Evolutionary conservation across 2,888 invertebrate species (phyloP).

Genomic region (Acanthosoma haemorrhoidale): DNA sequence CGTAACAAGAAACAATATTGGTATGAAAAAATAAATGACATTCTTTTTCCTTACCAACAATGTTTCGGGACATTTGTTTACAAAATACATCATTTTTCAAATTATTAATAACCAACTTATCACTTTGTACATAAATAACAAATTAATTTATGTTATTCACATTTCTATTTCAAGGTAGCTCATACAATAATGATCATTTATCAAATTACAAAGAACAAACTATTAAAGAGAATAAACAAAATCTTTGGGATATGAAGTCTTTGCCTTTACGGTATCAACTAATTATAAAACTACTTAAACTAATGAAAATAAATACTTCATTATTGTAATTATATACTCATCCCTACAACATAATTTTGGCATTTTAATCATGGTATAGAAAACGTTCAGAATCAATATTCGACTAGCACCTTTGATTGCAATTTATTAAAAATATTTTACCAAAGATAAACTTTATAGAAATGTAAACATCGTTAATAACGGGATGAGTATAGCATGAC

Average conservation of each 20-base stretch:
- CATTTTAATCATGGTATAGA: slow-evolving; percentile 28
- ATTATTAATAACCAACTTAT: slow-evolving; percentile 19
- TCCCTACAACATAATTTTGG: slow-evolving; percentile 25
- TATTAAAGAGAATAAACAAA: slow-evolving; percentile 27
- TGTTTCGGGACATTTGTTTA: slow-evolving; percentile 16
- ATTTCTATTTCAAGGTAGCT: slow-evolving; percentile 28
- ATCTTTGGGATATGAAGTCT: slow-evolving; percentile 38
- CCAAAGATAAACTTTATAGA: neutral
- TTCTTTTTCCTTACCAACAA: slow-evolving; percentile 20
- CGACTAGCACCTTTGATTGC: slow-evolving; percentile 27
- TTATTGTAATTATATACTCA: slow-evolving; percentile 31
- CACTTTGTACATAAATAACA: slow-evolving; percentile 30
- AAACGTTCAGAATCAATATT: neutral
- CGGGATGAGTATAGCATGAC: slow-evolving; percentile 26
- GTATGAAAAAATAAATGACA: slow-evolving; percentile 9
- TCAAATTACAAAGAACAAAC: slow-evolving; percentile 24
- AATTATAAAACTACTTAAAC: slow-evolving; percentile 25
- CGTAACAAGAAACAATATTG: slow-evolving; percentile 28
- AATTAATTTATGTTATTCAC: slow-evolving; percentile 24
- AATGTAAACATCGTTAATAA: neutral
- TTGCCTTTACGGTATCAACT: slow-evolving; percentile 30
- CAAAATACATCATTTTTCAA: slow-evolving; percentile 9
- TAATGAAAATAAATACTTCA: slow-evolving; percentile 33
- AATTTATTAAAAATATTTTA: neutral
- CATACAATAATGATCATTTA: slow-evolving; percentile 24